Base-by-base conservation (phyloP, 2,888 invertebrate species). In the Eledona agricola region DNA sequence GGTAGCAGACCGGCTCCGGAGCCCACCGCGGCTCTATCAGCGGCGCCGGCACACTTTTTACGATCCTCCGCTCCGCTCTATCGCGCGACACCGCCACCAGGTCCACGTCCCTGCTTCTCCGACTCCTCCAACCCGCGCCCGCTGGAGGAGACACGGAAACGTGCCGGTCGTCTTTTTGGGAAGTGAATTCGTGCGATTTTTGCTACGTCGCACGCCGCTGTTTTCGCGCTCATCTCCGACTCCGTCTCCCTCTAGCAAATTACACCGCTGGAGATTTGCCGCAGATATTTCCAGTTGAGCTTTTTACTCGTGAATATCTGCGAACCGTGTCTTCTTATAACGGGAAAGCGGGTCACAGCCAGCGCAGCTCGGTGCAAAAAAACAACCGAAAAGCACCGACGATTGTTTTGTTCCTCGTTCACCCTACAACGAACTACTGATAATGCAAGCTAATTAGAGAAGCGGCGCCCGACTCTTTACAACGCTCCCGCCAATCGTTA, bases 201-300 rank as follows among this genome's bases (percentile, higher is more conserved):
- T 20, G 5, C 19, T n/a, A 11, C 9, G 35, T 10, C 38, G 9
- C 20, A 17, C 45, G 45, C 45, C 45, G 2, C 20, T 25, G 45
- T 10, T 9, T 32, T 23, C 23, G 20, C 3, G 22, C 19, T 35
- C 26, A 4, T 25, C 11, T 26, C 10, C 17, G 20, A 13, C 35
- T 34, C 47, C 35, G n/a, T 47, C 34, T 47, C 31, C 31, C 11
- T 49, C 49, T 31, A 19, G 49, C 49, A 49, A 49, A 49, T 49
- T 49, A 40, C 49, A 13, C 49, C 15, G 49, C 38, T 26, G 49
- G 49, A 49, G 49, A 49, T 49, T 49, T 49, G 37, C 49, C 40
- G 49, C 49, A 38, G 49, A 49, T 49, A 49, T 49, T 49, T 49
- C 49, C 38, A 49, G 38, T 37, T 23, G 49, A 16, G 49, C 49